phyloP scores from a whole-genome alignment of 1,140 invertebrate genomes.

The Cydia fagiglandana region DNA sequence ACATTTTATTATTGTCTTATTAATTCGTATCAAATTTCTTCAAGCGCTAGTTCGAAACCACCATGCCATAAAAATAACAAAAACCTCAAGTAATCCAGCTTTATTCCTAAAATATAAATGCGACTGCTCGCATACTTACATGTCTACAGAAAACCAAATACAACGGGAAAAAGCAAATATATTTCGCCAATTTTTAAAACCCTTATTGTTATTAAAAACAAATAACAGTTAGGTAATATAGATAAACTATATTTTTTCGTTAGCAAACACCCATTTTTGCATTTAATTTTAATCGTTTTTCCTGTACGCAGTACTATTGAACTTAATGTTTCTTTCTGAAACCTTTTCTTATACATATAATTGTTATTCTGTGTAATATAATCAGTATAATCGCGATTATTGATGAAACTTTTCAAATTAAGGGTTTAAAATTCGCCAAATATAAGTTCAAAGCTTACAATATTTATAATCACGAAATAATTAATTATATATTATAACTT shows the following conservation, averaged over 20 bases:
- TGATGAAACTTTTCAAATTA: neutral
- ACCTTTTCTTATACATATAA: neutral
- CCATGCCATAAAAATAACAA: neutral
- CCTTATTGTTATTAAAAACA: neutral
- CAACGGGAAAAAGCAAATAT: neutral
- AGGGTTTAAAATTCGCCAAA: neutral
- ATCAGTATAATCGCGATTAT: neutral
- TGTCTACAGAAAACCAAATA: neutral
- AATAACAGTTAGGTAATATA: neutral
- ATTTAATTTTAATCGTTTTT: neutral
- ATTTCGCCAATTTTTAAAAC: neutral
- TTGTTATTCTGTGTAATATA: neutral
- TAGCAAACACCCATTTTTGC: neutral
- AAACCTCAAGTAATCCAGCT: neutral
- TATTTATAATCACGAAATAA: neutral
- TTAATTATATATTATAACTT: no score
- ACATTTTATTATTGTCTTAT: no score
- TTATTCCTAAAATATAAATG: conserved; percentile 17
- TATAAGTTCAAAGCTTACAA: conserved; percentile 2
- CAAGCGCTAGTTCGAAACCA: neutral
- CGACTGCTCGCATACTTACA: conserved; percentile 12
- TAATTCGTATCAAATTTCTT: no score
- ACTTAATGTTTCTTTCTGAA: neutral
- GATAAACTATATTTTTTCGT: neutral
- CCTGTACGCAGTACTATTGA: neutral